phyloP scores from a whole-genome alignment of 2,113 vertebrate species.

The Daubentonia madagascariensis region DNA sequence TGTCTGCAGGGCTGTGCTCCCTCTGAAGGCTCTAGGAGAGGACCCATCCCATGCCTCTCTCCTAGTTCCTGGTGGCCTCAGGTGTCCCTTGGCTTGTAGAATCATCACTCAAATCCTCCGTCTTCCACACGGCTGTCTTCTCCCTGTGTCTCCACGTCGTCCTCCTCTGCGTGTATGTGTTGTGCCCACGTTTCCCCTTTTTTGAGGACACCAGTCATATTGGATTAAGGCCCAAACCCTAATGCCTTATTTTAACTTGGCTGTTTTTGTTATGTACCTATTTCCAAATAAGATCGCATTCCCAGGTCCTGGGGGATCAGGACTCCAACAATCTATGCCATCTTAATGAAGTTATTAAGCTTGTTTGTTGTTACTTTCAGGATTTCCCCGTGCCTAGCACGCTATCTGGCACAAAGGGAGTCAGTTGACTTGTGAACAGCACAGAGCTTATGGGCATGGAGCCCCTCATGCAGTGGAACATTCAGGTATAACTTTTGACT shows the following conservation, averaged over 20 bases:
- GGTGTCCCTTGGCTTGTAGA: neutral
- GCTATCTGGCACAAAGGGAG: neutral
- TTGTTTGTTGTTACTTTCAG: neutral
- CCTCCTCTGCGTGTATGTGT: neutral
- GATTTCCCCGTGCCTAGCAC: accelerated
- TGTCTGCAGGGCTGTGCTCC: accelerated
- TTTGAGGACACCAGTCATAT: too few species aligned
- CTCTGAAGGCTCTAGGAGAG: too few species aligned
- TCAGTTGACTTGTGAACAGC: neutral
- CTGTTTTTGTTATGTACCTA: neutral
- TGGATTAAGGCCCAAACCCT: neutral
- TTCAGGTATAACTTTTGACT: neutral
- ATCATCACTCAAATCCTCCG: accelerated
- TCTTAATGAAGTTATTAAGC: too few species aligned
- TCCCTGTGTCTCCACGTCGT: accelerated
- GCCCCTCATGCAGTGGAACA: neutral
- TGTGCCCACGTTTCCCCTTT: neutral
- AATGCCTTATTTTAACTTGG: neutral
- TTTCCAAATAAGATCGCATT: neutral
- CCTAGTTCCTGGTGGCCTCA: neutral
- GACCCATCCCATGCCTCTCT: accelerated
- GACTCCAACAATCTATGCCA: neutral
- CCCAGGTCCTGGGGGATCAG: neutral
- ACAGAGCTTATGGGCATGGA: neutral
- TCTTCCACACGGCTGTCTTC: accelerated